Evolutionary conservation across 2,888 invertebrate species (phyloP), one percentile per base, ranked within the genome.

Genomic region (Dasypogon diadema): DNA sequence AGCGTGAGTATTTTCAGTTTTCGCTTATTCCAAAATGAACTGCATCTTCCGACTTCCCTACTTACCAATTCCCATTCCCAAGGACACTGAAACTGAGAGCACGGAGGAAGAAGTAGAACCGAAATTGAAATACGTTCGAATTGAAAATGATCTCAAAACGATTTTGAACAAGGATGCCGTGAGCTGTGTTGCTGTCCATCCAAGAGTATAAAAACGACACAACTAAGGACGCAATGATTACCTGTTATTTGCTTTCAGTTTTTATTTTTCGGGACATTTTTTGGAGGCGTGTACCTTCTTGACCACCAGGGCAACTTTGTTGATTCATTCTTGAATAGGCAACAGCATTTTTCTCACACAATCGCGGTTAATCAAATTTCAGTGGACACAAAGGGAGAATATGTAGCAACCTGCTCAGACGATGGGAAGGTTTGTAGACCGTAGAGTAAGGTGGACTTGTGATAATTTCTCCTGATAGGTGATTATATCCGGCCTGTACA

Each of bases 361-460:
- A 93, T 97, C 1, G 93, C 97, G 8, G 96, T 99, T 0, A 98
- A 98, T 87, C 94, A 94, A 83, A 95, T 99, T 79, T 96, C 96
- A 55, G 95, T 99, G 78, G 99, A 99, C 84, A 87, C 90, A 22
- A 94, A 93, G 82, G 99, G 98, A n/a, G 97, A 98, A 84, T 95
- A 93, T 84, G 91, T 99, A 24, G 97, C 96, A 0, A 94, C 95
- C 63, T 97, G 97, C 84, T 95, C 96, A 0, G 95, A 96, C 84
- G 96, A 96, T 85, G 96, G 96, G 73, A 93, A 92, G 83, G 93
- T 92, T 81, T 80, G 79, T 80, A 24, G 21, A 42, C 3, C 8
- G 12, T 4, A 21, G 2, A 18, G 3, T 30, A 30, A 8, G 4
- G 3, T 30, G 3, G 30, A 30, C 8, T 30, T 8, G 4, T 5